These are phyloP conservation scores for Acanthisitta chloris DNA, from an alignment of 2,113 vertebrate genomes.

Conservation along the genomic window DNA sequence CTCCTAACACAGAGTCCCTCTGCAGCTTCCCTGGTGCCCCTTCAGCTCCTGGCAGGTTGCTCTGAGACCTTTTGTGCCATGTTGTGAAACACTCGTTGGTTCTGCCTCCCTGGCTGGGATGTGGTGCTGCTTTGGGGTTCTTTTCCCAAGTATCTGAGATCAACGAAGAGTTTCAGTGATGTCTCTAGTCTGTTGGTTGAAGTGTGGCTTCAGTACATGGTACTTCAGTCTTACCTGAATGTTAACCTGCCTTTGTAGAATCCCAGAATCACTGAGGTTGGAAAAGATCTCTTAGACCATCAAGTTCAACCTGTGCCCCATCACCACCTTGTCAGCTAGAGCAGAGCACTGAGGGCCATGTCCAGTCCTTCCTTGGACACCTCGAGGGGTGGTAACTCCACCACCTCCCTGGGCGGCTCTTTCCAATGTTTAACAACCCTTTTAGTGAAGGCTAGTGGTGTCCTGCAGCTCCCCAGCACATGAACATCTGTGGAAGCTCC, in stretches of 20 bases:
- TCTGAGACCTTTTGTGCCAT: too few species aligned
- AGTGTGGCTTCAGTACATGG: not conserved
- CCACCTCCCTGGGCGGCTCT: not conserved
- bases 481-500: not conserved
- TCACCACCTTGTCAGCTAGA: too few species aligned
- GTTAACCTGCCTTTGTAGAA: not conserved
- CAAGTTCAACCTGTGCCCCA: not conserved
- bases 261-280: not conserved
- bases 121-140: fast-evolving
- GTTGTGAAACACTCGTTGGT: not conserved
- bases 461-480: not conserved
- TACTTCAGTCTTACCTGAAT: fast-evolving
- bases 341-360: not conserved
- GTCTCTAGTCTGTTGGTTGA: fast-evolving
- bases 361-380: not conserved
- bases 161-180: not conserved
- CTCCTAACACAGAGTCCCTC: too few species aligned
- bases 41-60: too few species aligned
- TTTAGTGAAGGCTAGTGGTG: not conserved
- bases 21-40: too few species aligned
- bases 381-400: not conserved
- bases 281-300: not conserved
- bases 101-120: not conserved
- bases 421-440: not conserved
- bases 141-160: not conserved